Conservation (phyloP, 2,888 invertebrate species). For the Cerastis rubricosa region DNA sequence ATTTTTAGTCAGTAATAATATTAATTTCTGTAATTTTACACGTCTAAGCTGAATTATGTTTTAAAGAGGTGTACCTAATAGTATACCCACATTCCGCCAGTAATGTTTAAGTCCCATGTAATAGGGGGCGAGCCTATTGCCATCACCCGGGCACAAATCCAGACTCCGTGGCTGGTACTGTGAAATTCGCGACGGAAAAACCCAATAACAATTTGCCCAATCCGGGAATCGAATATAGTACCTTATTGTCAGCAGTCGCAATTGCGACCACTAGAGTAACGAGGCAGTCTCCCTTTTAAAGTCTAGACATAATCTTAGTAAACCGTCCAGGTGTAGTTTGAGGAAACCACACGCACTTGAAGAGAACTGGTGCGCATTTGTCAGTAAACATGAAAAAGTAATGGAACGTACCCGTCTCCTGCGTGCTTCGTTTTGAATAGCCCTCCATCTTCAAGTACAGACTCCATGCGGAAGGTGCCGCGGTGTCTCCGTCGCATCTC, state of each 20-base stretch:
- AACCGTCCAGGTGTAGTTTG: neutral
- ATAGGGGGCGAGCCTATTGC: no score
- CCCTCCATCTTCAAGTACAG: constrained; percentile 61
- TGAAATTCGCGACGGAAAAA: no score
- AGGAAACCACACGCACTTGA: neutral
- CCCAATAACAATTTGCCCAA: no score
- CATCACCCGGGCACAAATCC: no score
- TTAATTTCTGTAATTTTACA: neutral
- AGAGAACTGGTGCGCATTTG: neutral
- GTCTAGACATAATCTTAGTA: neutral
- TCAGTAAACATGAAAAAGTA: neutral
- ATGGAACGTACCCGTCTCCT: constrained; percentile 46
- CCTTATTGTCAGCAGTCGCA: no score
- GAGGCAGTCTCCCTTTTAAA: neutral
- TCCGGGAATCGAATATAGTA: no score
- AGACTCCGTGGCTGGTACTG: no score
- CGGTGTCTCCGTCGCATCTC: constrained; percentile 72
- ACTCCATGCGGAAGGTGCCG: constrained; percentile 68
- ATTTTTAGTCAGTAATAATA: neutral
- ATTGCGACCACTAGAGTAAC: no score
- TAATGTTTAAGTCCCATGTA: no score
- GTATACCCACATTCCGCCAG: no score
- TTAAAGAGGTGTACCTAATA: no score
- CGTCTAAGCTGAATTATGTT: neutral
- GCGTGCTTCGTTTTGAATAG: constrained; percentile 26